Evolutionary conservation across 2,888 invertebrate species (phyloP).

Genomic region (Chrysolina americana): DNA sequence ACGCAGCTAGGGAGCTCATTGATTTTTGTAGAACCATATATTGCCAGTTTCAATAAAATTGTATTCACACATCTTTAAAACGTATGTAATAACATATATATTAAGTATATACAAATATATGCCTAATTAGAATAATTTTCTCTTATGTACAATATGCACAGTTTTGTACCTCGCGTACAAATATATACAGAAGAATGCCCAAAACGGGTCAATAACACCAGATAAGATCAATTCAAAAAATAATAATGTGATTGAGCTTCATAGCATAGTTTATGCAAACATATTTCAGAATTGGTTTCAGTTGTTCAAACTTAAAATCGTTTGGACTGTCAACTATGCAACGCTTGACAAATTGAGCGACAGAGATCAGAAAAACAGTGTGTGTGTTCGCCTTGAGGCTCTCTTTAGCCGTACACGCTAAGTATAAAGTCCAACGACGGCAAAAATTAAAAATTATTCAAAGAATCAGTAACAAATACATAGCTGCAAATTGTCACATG

Average conservation of each 20-base stretch:
- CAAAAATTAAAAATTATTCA: constrained; percentile 46
- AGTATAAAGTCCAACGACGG: constrained; percentile 36
- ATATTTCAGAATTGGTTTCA: not conserved
- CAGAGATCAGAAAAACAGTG: constrained; percentile 24
- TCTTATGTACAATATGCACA: constrained; percentile 69
- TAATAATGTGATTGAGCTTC: constrained; percentile 46
- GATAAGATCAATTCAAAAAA: constrained; percentile 40
- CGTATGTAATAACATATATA: constrained; percentile 64
- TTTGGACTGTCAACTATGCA: constrained; percentile 32
- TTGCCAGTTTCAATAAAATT: constrained; percentile 64
- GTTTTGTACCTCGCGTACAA: constrained; percentile 52
- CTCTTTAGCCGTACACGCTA: constrained; percentile 17
- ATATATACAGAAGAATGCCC: constrained; percentile 67
- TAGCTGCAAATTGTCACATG: constrained; percentile 64
- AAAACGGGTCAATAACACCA: constrained; percentile 58
- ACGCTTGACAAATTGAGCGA: constrained; percentile 32
- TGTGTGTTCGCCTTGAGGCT: not conserved
- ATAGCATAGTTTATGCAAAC: constrained; percentile 35
- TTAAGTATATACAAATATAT: constrained; percentile 64
- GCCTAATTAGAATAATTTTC: constrained; percentile 66
- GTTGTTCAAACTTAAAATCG: not conserved
- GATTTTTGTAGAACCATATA: constrained; percentile 63
- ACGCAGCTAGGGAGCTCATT: constrained; percentile 58
- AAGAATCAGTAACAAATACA: constrained; percentile 64
- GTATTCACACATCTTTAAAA: constrained; percentile 68